phyloP scores from a whole-genome alignment of 92 coral and sea anemone genomes.

The Epizoanthus stellaris region DNA sequence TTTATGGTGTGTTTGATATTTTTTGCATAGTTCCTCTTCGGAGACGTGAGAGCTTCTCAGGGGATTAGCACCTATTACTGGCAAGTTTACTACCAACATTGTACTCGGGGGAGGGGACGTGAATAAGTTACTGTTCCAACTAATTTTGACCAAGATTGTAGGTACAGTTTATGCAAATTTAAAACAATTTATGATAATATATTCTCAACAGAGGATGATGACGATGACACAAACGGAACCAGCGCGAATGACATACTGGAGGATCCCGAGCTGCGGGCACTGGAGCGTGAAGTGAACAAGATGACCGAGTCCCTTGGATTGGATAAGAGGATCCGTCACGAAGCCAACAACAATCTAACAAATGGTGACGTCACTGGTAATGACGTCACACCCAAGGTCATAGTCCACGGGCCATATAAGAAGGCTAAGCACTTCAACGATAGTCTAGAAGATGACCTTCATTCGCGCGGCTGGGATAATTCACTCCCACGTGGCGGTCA shows the following conservation, averaged over 20 bases:
- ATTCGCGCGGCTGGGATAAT: constrained; percentile 63
- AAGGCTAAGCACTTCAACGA: constrained; percentile 54
- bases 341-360: constrained; percentile 41
- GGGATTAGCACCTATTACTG: no score
- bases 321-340: constrained; percentile 53
- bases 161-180: neutral
- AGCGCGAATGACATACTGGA: constrained; percentile 37
- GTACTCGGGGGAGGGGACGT: no score
- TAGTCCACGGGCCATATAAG: constrained; percentile 54
- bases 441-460: constrained; percentile 69
- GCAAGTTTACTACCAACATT: no score
- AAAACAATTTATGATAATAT: neutral
- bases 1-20: no score
- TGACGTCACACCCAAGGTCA: constrained; percentile 51
- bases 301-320: constrained; percentile 82
- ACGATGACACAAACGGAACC: constrained; percentile 10
- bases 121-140: no score
- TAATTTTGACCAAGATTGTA: no score
- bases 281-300: constrained; percentile 84
- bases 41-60: no score
- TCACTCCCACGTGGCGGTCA: constrained; percentile 81
- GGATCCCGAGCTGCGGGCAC: constrained; percentile 77
- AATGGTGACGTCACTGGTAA: constrained; percentile 71
- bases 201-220: constrained; percentile 25
- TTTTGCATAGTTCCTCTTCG: no score